phyloP scores from a whole-genome alignment of 2,888 invertebrate genomes.

The Rutpela maculata region DNA sequence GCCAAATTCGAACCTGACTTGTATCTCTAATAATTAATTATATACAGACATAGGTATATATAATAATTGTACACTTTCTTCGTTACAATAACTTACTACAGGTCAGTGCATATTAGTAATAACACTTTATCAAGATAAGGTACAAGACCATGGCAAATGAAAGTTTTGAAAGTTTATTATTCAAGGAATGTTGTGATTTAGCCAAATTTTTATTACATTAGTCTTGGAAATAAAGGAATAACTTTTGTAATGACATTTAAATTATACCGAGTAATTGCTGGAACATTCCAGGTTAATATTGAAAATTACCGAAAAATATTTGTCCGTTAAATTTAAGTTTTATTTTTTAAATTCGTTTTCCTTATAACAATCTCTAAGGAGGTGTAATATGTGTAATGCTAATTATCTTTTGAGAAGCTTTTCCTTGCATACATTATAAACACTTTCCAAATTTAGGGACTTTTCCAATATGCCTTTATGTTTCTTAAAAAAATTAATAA shows the following conservation, averaged over 20 bases:
- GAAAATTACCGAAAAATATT: not conserved
- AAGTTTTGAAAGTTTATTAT: slow-evolving; percentile 40
- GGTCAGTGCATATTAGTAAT: slow-evolving; percentile 33
- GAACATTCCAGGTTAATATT: slow-evolving; percentile 11
- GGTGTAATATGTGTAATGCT: too few species aligned
- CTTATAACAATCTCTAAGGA: too few species aligned
- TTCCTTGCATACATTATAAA: too few species aligned
- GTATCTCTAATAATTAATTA: too few species aligned
- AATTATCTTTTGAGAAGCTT: too few species aligned
- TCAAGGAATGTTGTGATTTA: slow-evolving; percentile 19
- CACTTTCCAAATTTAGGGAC: too few species aligned
- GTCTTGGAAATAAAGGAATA: not conserved
- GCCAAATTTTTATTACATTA: slow-evolving; percentile 17
- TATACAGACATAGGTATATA: not conserved
- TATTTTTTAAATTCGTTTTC: not conserved
- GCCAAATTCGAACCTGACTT: too few species aligned
- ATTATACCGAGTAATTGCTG: not conserved
- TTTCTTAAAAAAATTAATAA: too few species aligned
- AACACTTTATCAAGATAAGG: slow-evolving; percentile 26
- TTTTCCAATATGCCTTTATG: too few species aligned
- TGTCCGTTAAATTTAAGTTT: not conserved
- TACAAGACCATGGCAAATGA: slow-evolving; percentile 29
- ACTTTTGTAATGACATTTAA: slow-evolving; percentile 31
- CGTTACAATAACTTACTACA: slow-evolving; percentile 20
- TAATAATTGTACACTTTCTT: slow-evolving; percentile 18